Conservation (phyloP, 2,888 invertebrate genomes). For the Calephelis perditalis region DNA sequence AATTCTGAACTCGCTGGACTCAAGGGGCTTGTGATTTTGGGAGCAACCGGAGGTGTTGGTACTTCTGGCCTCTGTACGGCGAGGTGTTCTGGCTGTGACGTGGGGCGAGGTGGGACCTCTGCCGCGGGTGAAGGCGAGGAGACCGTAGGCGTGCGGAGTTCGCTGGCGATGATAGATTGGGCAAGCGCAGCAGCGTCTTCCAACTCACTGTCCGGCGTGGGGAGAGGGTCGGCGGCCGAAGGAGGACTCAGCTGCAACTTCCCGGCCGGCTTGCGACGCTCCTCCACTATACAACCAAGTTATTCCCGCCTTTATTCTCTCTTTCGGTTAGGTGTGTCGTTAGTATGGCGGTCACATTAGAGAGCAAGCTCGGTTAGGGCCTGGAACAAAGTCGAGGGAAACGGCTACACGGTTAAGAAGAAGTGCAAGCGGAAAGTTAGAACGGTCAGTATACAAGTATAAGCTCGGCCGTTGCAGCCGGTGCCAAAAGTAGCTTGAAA, state of each 20-base stretch:
- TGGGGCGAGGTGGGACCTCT: constrained; percentile 33
- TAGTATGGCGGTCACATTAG: constrained; percentile 78
- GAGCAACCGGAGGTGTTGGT: constrained; percentile 65
- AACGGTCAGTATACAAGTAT: constrained; percentile 45
- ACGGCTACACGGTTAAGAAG: constrained; percentile 70
- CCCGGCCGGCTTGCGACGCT: constrained; percentile 67
- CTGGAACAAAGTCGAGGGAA: constrained; percentile 79
- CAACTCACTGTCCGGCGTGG: constrained; percentile 71
- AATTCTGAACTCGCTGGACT: constrained; percentile 1
- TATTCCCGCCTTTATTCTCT: constrained; percentile 69
- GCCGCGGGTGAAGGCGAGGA: constrained; percentile 46
- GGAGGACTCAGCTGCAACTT: constrained; percentile 65
- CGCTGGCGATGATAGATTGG: constrained; percentile 68
- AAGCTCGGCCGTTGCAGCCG: constrained; percentile 14
- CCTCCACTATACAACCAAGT: constrained; percentile 75
- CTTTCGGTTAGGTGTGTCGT: constrained; percentile 71
- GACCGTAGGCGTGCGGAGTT: constrained; percentile 55
- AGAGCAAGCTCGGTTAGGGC: constrained; percentile 79
- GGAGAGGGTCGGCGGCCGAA: constrained; percentile 54
- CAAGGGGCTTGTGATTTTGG: constrained; percentile 2
- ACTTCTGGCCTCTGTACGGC: constrained; percentile 55
- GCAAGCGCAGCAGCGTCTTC: constrained; percentile 72
- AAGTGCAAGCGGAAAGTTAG: constrained; percentile 73
- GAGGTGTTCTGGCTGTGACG: constrained; percentile 41
- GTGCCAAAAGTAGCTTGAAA: constrained; percentile 15